phyloP scores from a whole-genome alignment of 2,888 invertebrate genomes.

The Leuctra nigra region DNA sequence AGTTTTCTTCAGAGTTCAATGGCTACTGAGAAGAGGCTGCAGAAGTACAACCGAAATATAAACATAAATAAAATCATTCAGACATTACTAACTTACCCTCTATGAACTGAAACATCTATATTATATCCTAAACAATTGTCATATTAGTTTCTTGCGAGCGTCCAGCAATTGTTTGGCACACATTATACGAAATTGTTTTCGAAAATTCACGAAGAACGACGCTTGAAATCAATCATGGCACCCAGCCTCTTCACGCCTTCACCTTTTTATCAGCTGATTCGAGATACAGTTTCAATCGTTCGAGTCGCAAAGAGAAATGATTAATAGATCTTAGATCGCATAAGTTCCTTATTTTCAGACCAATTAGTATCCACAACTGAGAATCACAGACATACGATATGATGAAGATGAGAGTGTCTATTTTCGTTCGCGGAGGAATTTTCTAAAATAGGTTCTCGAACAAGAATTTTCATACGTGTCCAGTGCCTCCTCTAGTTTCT shows the following conservation, averaged over 20 bases:
- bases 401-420: too few relatives aligned
- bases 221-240: slow-evolving; percentile 36
- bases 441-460: slow-evolving; percentile 9
- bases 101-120: not conserved
- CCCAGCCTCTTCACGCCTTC: slow-evolving; percentile 14
- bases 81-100: slow-evolving; percentile 22
- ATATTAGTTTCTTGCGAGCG: slow-evolving; percentile 14
- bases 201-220: slow-evolving; percentile 34
- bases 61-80: not conserved
- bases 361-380: too few relatives aligned
- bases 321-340: too few relatives aligned
- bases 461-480: slow-evolving; percentile 22
- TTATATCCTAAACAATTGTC: slow-evolving; percentile 13
- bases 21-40: slow-evolving; percentile 16
- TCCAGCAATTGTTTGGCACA: slow-evolving; percentile 13
- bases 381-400: too few relatives aligned
- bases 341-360: too few relatives aligned
- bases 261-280: slow-evolving; percentile 27
- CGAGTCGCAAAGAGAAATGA: too few relatives aligned
- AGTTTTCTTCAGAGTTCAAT: slow-evolving; percentile 23
- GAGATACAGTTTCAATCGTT: too few relatives aligned
- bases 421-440: slow-evolving; percentile 24
- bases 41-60: not conserved
- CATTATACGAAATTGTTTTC: slow-evolving; percentile 25
- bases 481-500: slow-evolving; percentile 18